Evolutionary conservation across 2,797 vertebrate genomes (phyloP).

Genomic region (Hyperoplus lanceolatus): DNA sequence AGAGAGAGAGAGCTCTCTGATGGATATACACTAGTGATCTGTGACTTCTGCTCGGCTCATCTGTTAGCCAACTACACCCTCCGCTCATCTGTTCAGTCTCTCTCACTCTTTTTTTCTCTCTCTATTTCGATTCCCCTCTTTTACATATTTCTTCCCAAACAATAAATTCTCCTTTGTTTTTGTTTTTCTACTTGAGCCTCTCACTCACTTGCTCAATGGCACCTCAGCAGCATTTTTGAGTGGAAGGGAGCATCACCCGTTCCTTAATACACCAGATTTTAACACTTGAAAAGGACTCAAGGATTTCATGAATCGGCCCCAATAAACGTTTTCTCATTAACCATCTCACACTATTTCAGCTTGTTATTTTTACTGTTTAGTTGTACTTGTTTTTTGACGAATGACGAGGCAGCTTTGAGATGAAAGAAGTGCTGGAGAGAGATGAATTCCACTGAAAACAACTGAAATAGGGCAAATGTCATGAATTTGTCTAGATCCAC

Average conservation of each 20-base stretch:
- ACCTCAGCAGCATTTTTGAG: constrained; percentile 34
- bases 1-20: constrained; percentile 91
- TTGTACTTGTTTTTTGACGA: constrained; percentile 30
- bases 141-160: constrained; percentile 71
- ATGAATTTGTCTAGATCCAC: constrained; percentile 1
- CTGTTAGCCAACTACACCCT: constrained; percentile 79
- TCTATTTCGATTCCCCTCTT: constrained; percentile 41
- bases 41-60: constrained; percentile 90
- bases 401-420: constrained; percentile 16
- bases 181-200: constrained; percentile 35
- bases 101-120: constrained; percentile 53
- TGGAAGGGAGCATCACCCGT: constrained; percentile 5
- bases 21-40: constrained; percentile 99
- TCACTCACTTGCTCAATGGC: constrained; percentile 42
- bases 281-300: constrained; percentile 26
- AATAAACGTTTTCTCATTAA: constrained; percentile 9
- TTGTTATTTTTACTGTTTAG: constrained; percentile 20
- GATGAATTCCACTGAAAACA: constrained; percentile 42
- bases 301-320: constrained; percentile 20
- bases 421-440: constrained; percentile 24
- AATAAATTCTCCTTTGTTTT: constrained; percentile 34
- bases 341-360: constrained; percentile 8
- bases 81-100: constrained; percentile 76
- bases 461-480: constrained; percentile 23
- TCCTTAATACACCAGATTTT: constrained; percentile 14